Conservation (phyloP, 1,140 invertebrate genomes). For the Drosophila pachea region DNA sequence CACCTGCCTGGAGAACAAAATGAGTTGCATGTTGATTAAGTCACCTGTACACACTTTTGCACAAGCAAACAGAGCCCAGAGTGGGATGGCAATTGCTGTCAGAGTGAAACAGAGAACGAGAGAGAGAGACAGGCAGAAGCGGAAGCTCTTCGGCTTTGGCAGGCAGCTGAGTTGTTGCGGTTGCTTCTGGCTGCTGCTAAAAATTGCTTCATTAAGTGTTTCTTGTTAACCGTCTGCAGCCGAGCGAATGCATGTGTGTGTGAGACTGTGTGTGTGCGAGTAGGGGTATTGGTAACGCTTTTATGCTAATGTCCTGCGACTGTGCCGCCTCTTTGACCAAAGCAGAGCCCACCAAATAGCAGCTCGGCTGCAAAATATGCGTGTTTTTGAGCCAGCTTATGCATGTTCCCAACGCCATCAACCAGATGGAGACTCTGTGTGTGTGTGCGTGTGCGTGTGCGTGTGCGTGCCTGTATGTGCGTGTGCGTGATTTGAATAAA, state of each 20-base stretch:
- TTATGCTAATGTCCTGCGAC: conserved; percentile 75
- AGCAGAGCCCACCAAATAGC: conserved; percentile 31
- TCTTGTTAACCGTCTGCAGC: conserved; percentile 63
- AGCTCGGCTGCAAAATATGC: conserved; percentile 36
- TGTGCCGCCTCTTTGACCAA: conserved; percentile 18
- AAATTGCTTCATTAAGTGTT: conserved; percentile 77
- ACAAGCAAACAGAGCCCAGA: conserved; percentile 44
- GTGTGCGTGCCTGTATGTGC: conserved; percentile 1
- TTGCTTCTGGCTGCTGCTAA: conserved; percentile 34
- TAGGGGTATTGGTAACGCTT: conserved; percentile 74
- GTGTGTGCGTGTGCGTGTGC: conserved; percentile 1
- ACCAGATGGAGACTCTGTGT: neutral
- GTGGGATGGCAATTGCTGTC: neutral
- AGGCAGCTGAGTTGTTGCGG: conserved; percentile 67
- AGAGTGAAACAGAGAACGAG: neutral
- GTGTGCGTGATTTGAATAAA: conserved; percentile 22
- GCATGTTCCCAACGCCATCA: conserved; percentile 34
- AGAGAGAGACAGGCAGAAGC: conserved; percentile 1
- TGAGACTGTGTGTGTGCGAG: too few species aligned
- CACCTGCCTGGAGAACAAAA: conserved; percentile 63
- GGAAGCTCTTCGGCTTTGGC: conserved; percentile 64
- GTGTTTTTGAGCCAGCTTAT: conserved; percentile 45
- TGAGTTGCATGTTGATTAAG: conserved; percentile 77
- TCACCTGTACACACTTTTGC: conserved; percentile 74
- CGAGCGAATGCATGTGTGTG: too few species aligned